A percentile compares a stretch with the other conserved stretches of the same genome.
phyloP scores from a whole-genome alignment of 2,797 vertebrate genomes.

The Galago senegalensis region DNA sequence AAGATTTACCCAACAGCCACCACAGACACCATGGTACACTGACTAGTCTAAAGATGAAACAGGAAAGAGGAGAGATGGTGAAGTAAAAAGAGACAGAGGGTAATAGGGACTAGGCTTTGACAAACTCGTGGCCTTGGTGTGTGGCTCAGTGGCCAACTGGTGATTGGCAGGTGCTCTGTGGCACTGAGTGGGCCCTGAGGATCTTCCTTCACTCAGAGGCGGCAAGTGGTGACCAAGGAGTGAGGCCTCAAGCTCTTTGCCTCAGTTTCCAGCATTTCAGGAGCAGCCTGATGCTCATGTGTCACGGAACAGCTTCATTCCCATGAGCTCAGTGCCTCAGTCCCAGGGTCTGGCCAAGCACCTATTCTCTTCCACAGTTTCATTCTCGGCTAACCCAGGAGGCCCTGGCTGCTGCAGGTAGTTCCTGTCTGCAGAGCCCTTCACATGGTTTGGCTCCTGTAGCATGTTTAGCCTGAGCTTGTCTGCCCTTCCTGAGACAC shows the following conservation, averaged over 20 bases:
- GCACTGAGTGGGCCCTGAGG: accelerated
- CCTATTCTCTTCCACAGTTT: not conserved
- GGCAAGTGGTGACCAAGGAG: not conserved
- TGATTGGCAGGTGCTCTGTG: not conserved
- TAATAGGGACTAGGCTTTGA: not conserved
- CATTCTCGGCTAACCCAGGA: not conserved
- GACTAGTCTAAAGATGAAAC: not conserved
- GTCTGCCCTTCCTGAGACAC: constrained; percentile 37
- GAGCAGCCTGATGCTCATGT: not conserved
- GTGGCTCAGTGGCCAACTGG: not conserved
- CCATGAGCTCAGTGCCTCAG: accelerated
- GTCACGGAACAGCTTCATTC: not conserved
- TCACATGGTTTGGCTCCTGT: constrained; percentile 71
- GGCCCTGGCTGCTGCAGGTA: not conserved
- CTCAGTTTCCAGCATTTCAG: accelerated
- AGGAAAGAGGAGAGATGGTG: not conserved
- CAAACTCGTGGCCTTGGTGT: accelerated
- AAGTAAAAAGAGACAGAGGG: no score
- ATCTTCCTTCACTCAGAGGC: not conserved
- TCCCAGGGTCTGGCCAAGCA: not conserved
- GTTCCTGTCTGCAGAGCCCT: not conserved
- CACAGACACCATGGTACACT: not conserved
- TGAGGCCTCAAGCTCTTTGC: not conserved
- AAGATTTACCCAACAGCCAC: not conserved
- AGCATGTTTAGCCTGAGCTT: not conserved